These are phyloP conservation scores for Pionites leucogaster DNA, from an alignment of 2,113 vertebrate species.

Conservation along the genomic window DNA sequence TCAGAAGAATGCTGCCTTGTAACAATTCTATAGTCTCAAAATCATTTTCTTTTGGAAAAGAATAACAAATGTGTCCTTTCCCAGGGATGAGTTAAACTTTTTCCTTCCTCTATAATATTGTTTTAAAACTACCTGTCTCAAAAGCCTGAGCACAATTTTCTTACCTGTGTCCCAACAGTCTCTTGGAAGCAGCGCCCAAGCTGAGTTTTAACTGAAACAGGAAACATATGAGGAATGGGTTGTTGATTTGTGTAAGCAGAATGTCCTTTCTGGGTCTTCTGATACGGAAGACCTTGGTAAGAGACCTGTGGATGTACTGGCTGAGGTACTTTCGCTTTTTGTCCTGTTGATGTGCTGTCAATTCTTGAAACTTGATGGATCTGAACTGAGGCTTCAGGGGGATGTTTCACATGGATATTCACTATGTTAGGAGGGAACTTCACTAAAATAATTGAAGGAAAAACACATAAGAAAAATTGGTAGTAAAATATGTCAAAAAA, in stretches of 20 bases:
- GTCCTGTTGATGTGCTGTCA: slow-evolving; percentile 81
- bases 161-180: slow-evolving; percentile 91
- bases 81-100: rapidly evolving
- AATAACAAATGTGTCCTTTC: neutral
- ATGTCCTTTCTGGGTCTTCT: slow-evolving; percentile 85
- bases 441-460: slow-evolving; percentile 75
- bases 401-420: slow-evolving; percentile 97
- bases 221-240: slow-evolving; percentile 83
- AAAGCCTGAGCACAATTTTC: neutral
- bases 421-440: slow-evolving; percentile 89
- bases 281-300: slow-evolving; percentile 84
- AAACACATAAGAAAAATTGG: slow-evolving; percentile 3
- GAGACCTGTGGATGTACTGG: slow-evolving; percentile 79
- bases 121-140: neutral
- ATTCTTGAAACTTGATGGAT: slow-evolving; percentile 97
- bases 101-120: neutral
- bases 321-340: slow-evolving; percentile 82
- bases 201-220: slow-evolving; percentile 87
- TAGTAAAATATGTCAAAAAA: neutral
- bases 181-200: slow-evolving; percentile 98
- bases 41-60: neutral
- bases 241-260: slow-evolving; percentile 86
- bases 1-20: neutral
- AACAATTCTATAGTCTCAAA: neutral
- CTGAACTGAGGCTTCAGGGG: slow-evolving; percentile 95